phyloP scores from a whole-genome alignment of 2,888 invertebrate species.

The Leucozona laternaria region DNA sequence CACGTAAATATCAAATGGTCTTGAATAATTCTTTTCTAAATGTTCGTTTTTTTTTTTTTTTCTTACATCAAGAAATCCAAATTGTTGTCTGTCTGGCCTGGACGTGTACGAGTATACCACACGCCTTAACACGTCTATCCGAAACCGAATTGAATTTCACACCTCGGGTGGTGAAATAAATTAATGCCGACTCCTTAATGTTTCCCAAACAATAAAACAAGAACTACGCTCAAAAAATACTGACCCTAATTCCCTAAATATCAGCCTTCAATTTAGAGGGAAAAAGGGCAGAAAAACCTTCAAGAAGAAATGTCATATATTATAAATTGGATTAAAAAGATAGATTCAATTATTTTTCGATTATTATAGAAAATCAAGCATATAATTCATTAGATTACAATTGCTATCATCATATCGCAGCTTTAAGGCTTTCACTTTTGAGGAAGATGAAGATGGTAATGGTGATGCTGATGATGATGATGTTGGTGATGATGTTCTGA shows the following conservation, averaged over 20 bases:
- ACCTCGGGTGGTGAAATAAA: conserved; percentile 15
- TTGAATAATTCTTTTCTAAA: conserved; percentile 10
- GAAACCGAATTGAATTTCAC: conserved; percentile 13
- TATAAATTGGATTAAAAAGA: conserved; percentile 12
- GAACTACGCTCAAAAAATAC: not conserved
- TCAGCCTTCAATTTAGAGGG: not conserved
- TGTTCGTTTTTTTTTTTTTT: not conserved
- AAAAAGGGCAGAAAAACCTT: not conserved
- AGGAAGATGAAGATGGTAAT: not conserved
- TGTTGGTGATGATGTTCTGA: not conserved
- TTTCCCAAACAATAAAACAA: not conserved
- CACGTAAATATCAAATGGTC: conserved; percentile 22
- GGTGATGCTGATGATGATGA: not conserved
- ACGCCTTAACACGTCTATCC: conserved; percentile 8
- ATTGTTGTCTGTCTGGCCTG: not conserved
- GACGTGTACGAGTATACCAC: not conserved
- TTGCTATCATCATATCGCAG: conserved; percentile 5
- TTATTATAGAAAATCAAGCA: conserved; percentile 31
- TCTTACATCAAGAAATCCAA: not conserved
- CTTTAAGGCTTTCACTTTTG: conserved; percentile 21
- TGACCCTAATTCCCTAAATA: not conserved
- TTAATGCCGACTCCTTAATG: not conserved
- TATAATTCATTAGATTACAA: conserved; percentile 25
- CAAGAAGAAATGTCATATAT: not conserved
- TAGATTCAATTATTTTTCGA: conserved; percentile 30